Percentiles rank a stretch among this genome's conserved stretches.
Evolutionary conservation across 2,797 vertebrate genomes (phyloP).

Genomic region (Periparus ater): DNA sequence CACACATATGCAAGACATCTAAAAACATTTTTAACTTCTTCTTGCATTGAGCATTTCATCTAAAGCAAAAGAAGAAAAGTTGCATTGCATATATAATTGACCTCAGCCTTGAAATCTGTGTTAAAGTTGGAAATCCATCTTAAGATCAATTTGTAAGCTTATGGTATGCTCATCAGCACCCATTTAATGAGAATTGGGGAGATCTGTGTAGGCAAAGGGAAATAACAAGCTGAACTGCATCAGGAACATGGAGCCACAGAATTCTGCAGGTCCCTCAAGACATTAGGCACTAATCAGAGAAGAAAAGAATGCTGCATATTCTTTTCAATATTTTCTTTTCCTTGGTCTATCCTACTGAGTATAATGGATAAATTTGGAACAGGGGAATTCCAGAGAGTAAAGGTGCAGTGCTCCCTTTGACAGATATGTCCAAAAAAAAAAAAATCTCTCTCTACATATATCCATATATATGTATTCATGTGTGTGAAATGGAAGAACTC

Average conservation of each 20-base stretch:
- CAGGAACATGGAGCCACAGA: neutral
- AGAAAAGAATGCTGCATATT: neutral
- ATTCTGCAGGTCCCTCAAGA: neutral
- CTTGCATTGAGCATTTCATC: neutral
- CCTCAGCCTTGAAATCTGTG: neutral
- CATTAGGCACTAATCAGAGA: neutral
- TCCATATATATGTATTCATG: neutral
- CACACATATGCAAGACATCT: neutral
- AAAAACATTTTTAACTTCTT: neutral
- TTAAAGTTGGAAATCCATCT: neutral
- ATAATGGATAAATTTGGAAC: neutral
- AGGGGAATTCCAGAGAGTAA: neutral
- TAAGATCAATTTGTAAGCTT: neutral
- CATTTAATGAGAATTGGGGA: neutral
- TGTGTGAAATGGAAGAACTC: constrained; percentile 15
- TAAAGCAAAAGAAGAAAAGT: neutral
- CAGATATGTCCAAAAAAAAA: neutral
- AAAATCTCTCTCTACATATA: neutral
- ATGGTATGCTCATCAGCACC: fast-evolving
- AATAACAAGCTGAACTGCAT: neutral
- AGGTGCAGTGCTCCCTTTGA: neutral
- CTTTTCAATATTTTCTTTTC: neutral
- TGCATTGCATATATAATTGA: neutral
- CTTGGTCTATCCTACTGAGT: neutral
- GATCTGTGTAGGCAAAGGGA: neutral